Evolutionary conservation across 2,888 invertebrate genomes (phyloP), one percentile per base, ranked within the genome.

Genomic region (Nomada hirtipes): DNA sequence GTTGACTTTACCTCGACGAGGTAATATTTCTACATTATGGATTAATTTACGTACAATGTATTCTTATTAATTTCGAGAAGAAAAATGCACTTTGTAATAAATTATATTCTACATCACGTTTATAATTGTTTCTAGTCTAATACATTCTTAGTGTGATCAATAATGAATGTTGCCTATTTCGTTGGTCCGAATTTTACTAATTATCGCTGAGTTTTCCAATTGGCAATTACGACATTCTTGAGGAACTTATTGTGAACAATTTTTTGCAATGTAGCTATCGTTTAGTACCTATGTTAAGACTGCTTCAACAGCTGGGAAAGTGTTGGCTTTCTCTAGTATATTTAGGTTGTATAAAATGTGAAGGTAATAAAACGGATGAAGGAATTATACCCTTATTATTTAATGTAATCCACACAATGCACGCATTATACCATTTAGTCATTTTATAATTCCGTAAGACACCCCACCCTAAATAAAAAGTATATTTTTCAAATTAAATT

Each of bases 1-100:
- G 13, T 44, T 50, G 76, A 69, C 69, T 69, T 76, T 68, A 69
- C 26, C 69, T 69, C 61, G 23, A 44, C 15, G 26, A 20, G 23
- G 44, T 52, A 36, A 77, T 77, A 60, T 44, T 61, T 69, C 20
- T 29, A 55, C 52, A 26, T 47, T 10, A 29, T 69, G 11, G 13
- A 10, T 42, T 23, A 15, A 47, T 23, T 23, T 15, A 3, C 44
- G 23, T 26, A 47, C 20, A 42, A 63, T 10, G 20, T 42, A 63
- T 3, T 15, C 44, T 2, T 15, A 26, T n/a, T 47, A 47, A 20
- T n/a, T 47, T 47, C 4, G 9, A 20, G 29, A 9, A 15, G 11
- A 29, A 3, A 59, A 59, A 4, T 47, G 44, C 11, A 11, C 20
- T 55, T 52, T 29, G 13, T 47, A 47, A 47, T 2, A 3, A 44